Evolutionary conservation across 2,113 vertebrate species (phyloP), one percentile per base, ranked within the genome.

Genomic region (Etia nguti): DNA sequence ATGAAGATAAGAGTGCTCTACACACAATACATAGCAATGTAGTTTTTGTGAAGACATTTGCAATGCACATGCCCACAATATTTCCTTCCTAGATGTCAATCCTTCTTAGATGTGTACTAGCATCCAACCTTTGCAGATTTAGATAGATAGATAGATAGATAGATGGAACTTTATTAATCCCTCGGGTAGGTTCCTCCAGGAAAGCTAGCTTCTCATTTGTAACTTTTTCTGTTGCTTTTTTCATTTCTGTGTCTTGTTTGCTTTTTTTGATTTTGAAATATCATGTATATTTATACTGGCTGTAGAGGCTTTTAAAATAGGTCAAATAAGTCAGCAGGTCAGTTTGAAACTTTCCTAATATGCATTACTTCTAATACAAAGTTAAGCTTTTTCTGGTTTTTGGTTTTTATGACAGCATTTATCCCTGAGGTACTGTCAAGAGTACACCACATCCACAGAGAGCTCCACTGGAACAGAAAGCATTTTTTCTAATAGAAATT

Each of bases 361-460:
- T 79, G 34, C 43, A 46, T 46, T 20, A 38, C 48, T 75, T 38
- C 50, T 52, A 8, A 84, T 62, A 70, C 22, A 68, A 75, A 90
- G 84, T 48, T 86, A 80, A 73, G 68, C 81, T 81, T 90, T 60
- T 86, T 70, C 65, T 79, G 90, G 16, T 83, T 87, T 52, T 82
- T 84, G 83, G 80, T 86, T 82, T 62, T 80, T 82, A 13, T 83
- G 70, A 70, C 82, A 77, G 55, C 55, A 34, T 85, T 80, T 52
- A 20, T 88, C 90, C 90, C 90, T 16, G 16, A 89, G 89, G 91
- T 88, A 68, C 83, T 81, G 81, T 81, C 80, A 84, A 75, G 90
- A 90, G 88, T 88, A 36, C 80, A 24, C 79, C 70, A 31, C 80
- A 16, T 91, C 89, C 81, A 43, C 80, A 54, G 88, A 88, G 79